Percentiles rank a stretch among this genome's conserved stretches.
These are phyloP conservation scores for Eciton burchellii DNA, from an alignment of 1,140 invertebrate species.

Conservation along the genomic window DNA sequence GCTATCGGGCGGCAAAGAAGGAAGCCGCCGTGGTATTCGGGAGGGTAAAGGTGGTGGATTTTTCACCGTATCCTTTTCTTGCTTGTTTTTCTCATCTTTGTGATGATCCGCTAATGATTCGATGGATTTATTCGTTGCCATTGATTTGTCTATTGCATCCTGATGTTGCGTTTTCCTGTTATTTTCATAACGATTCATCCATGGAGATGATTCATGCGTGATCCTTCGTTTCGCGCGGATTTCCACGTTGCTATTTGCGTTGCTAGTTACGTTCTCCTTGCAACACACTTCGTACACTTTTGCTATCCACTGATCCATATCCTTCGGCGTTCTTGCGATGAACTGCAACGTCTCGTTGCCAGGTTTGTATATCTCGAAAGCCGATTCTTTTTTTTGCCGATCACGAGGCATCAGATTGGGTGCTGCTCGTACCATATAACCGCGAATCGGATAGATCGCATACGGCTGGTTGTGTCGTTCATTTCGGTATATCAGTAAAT, in stretches of 20 bases:
- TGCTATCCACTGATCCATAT: slow-evolving; percentile 81
- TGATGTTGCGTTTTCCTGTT: neutral
- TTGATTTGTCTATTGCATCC: neutral
- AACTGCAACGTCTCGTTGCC: slow-evolving; percentile 79
- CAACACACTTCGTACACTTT: slow-evolving; percentile 69
- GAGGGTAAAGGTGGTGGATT: slow-evolving; percentile 73
- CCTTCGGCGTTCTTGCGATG: slow-evolving; percentile 74
- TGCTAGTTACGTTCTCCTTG: slow-evolving; percentile 17
- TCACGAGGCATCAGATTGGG: slow-evolving; percentile 73
- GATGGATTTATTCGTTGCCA: neutral
- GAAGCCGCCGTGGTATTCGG: slow-evolving; percentile 76
- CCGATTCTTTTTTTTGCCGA: slow-evolving; percentile 76
- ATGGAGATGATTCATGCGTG: neutral
- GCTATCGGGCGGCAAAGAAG: slow-evolving; percentile 74
- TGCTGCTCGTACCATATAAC: slow-evolving; percentile 78
- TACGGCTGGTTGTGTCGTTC: slow-evolving; percentile 77
- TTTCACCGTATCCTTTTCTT: neutral
- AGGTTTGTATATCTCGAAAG: slow-evolving; percentile 81
- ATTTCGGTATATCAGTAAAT: slow-evolving; percentile 79
- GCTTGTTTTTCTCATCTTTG: neutral
- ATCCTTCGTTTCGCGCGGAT: neutral
- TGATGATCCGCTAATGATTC: neutral
- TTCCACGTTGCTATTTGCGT: neutral
- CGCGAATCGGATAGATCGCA: slow-evolving; percentile 74
- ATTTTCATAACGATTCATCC: neutral